phyloP scores from a whole-genome alignment of 53 echinoderm and acorn worm species.

The Holothuria leucospilota region DNA sequence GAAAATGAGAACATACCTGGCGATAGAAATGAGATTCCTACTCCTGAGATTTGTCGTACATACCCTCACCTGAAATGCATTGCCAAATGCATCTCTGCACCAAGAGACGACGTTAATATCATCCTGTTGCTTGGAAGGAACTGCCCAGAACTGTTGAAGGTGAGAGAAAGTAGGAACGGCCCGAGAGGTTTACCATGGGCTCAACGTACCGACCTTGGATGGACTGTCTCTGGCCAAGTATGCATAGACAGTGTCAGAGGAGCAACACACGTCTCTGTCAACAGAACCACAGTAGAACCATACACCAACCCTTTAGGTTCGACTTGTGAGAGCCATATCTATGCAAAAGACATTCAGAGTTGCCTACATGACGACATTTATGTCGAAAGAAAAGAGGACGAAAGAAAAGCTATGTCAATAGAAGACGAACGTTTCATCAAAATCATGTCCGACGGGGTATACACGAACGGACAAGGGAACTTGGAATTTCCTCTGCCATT shows the following conservation, averaged over 20 bases:
- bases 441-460: slow-evolving; percentile 18
- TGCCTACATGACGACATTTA: slow-evolving; percentile 29
- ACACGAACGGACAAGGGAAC: slow-evolving; percentile 50
- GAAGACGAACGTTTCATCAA: slow-evolving; percentile 55
- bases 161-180: slow-evolving; percentile 62
- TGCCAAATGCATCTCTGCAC: slow-evolving; percentile 15
- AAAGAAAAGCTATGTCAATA: slow-evolving; percentile 43
- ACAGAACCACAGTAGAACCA: slow-evolving; percentile 22
- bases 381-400: slow-evolving; percentile 22
- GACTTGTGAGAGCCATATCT: slow-evolving; percentile 52
- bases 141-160: slow-evolving; percentile 69
- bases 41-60: slow-evolving; percentile 34
- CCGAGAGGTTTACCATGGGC: slow-evolving; percentile 67
- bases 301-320: background rate
- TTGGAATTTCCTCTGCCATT: slow-evolving; percentile 54
- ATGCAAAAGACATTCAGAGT: slow-evolving; percentile 23
- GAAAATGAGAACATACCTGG: slow-evolving; percentile 57
- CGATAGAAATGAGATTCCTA: slow-evolving; percentile 60
- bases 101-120: slow-evolving; percentile 46
- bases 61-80: slow-evolving; percentile 26
- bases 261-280: slow-evolving; percentile 26
- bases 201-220: slow-evolving; percentile 63
- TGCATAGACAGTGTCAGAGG: slow-evolving; percentile 22
- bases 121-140: slow-evolving; percentile 54
- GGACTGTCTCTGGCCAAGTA: slow-evolving; percentile 64